Evolutionary conservation across 2,797 vertebrate species (phyloP), one percentile per base, ranked within the genome.

Genomic region (Eulemur coronatus): DNA sequence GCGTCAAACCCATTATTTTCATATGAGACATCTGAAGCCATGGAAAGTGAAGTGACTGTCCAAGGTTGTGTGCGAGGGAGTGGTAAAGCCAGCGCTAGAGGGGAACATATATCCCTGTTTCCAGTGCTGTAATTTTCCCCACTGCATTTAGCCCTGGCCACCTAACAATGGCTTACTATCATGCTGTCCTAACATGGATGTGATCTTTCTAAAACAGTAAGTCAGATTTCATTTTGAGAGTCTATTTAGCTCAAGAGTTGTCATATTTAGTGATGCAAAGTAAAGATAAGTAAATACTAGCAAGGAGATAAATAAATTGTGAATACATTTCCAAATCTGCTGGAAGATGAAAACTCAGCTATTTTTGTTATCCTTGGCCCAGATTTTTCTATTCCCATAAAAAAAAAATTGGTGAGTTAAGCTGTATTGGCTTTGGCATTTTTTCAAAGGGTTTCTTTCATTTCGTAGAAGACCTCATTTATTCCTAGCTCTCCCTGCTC

Each of bases 391-490:
- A 75, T 92, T 96, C 85, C 86, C 95, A 81, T 87, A 88, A 76
- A 94, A 76, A 92, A 92, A 95, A 93, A 92, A 79, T 50, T 46
- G 46, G 93, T 76, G 65, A 96, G 95, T 85, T 78, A 96, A 93
- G 94, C 96, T 97, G 94, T 95, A 78, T 94, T 96, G 96, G 84
- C 70, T 97, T 97, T 97, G 95, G 95, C 94, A 84, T 94, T 97
- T 96, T 97, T 97, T 97, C 97, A 97, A 97, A 97, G 91, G 52
- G 87, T 76, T 93, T 84, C 97, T 97, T 97, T 97, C 88, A 89
- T 84, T 97, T 97, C 81, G 46, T 94, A 97, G 96, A 96, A 96
- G 89, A 92, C 91, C 95, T 97, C 94, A 96, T 98, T 98, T 98
- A 97, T 97, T 94, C 94, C 94, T 46, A 69, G 94, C 59, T 94